Base-by-base conservation (phyloP, 2,797 vertebrate genomes). In the Delichon dasypus region DNA sequence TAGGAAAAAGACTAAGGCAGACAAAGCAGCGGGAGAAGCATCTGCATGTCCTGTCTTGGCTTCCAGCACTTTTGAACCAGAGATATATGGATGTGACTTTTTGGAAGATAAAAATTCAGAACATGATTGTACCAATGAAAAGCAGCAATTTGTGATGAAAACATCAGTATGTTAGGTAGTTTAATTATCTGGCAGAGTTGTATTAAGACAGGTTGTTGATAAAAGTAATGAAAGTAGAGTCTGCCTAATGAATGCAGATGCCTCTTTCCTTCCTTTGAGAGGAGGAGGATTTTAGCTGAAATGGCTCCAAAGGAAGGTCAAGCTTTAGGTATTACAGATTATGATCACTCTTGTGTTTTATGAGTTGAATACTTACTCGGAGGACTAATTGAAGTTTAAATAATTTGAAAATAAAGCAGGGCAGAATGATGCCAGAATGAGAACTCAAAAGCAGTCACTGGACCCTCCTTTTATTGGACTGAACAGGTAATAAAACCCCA, bases 251-350 rank as follows among this genome's bases (percentile, higher is more conserved):
- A 86, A 42, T 10, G 32, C 32, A 38, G 44, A 68, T 85, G 36
- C 15, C 15, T 94, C 64, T 80, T 82, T 75, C 16, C 45, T 76
- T 88, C 53, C 76, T 81, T 86, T 55, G n/a, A 60, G 83, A 84
- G 36, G 51, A 92, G 57, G 57, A 84, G 21, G 53, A 84, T 86
- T 90, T 90, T 67, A 73, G 26, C 29, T 86, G 57, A 61, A 72
- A 36, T 48, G 50, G 20, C 44, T 90, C 34, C 70, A 91, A 82
- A 82, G 42, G 47, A 90, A 78, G 80, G 66, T 84, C 66, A 86
- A 16, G 30, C 58, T 94, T 90, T 53, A 81, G 66, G 40, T 95
- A 88, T 90, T 58, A 75, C 55, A 83, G 89, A 79, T 93, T 86
- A 55, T 1, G 5, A 94, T 90, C 88, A 17, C 47, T 84, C 38